A percentile compares a stretch with the other conserved stretches of the same genome.
Evolutionary conservation across 2,797 vertebrate species (phyloP).

Genomic region (Echiichthys vipera): DNA sequence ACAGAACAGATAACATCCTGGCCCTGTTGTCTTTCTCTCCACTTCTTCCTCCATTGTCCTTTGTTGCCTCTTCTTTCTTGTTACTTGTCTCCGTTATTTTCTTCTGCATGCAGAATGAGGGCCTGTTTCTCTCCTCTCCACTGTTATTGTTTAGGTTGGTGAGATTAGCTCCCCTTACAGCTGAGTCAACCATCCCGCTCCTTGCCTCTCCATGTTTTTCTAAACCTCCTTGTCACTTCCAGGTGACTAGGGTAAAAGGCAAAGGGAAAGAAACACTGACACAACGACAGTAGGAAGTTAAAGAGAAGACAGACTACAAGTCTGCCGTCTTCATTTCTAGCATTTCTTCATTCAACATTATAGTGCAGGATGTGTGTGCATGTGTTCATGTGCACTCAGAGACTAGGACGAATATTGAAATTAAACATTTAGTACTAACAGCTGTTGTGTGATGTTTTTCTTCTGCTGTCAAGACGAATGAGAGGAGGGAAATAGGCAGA

Average conservation of each 20-base stretch:
- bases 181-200: slow-evolving; percentile 80
- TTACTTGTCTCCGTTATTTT: slow-evolving; percentile 42
- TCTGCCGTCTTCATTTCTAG: slow-evolving; percentile 11
- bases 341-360: too few relatives aligned
- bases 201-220: slow-evolving; percentile 22
- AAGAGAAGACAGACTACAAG: slow-evolving; percentile 3
- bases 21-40: slow-evolving; percentile 29
- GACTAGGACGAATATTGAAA: slow-evolving; percentile 1
- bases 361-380: slow-evolving; percentile 3
- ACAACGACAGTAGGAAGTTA: slow-evolving; percentile 13
- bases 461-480: slow-evolving; percentile 5
- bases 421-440: slow-evolving; percentile 41
- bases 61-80: slow-evolving; percentile 20
- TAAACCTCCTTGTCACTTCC: slow-evolving; percentile 33
- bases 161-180: slow-evolving; percentile 74
- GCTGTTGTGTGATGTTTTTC: slow-evolving; percentile 41
- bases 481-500: not conserved
- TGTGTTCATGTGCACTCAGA: not conserved
- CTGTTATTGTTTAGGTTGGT: slow-evolving; percentile 75
- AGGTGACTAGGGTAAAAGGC: slow-evolving; percentile 59
- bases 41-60: slow-evolving; percentile 30
- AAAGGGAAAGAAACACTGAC: slow-evolving; percentile 27
- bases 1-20: slow-evolving; percentile 31
- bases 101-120: slow-evolving; percentile 29
- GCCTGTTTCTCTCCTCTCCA: slow-evolving; percentile 45